Evolutionary conservation across 1,140 invertebrate species (phyloP), one percentile per base, ranked within the genome.

Genomic region (Tetramorium alpestre): DNA sequence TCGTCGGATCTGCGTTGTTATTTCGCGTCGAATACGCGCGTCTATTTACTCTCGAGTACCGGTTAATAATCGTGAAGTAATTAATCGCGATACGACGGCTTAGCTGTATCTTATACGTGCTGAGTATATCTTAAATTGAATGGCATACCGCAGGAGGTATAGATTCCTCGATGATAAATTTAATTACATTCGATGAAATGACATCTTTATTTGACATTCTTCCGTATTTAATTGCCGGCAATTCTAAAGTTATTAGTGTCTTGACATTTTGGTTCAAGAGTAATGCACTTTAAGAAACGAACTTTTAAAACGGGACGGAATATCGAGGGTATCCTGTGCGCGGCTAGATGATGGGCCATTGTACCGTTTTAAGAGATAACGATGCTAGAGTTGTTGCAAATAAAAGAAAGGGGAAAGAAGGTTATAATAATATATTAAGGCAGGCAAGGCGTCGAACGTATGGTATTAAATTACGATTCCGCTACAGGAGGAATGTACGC

Each of bases 381-480:
- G 41, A 47, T n/a, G 13, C 54, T 10, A 13, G 33, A 33, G 58
- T 84, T 49, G 41, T 49, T 22, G 51, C 25, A 47, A 25, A 49
- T 47, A 13, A 60, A 60, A 73, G 67, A 72, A 60, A 75, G 7
- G 18, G 44, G 18, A 22, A 33, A 25, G 54, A 84, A 75, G 80
- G 54, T 54, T 49, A 41, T 25, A 60, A 84, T 84, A 54, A 80
- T 80, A 80, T 28, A 75, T 84, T 49, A 47, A 58, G 38, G 18
- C 28, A n/a, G 41, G 54, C 25, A 58, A 73, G 69, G 54, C 28
- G 54, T 60, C 47, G 11, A 25, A 41, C 33, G 22, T 80, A 16
- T 38, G 54, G 56, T 28, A n/a, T 25, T 84, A 73, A 84, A 84
- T 84, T 73, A 84, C 80, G 54, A 33, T 60, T 75, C 10, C 54